These are phyloP conservation scores for Anas bernieri DNA, from an alignment of 2,797 vertebrate species.

Conservation along the genomic window DNA sequence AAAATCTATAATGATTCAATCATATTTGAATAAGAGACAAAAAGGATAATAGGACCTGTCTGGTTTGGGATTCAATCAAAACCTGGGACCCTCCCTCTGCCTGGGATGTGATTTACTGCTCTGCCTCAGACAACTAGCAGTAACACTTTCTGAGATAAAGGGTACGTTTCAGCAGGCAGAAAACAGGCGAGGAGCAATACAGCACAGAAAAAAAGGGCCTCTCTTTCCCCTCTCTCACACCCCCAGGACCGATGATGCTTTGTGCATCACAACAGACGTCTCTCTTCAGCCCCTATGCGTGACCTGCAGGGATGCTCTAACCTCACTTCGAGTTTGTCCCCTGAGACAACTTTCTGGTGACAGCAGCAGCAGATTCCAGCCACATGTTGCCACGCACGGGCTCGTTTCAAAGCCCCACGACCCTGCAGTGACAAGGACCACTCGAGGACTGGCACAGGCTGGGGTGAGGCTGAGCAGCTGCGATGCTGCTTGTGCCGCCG, in stretches of 20 bases:
- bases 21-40: slow-evolving; percentile 43
- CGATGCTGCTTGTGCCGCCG: not conserved
- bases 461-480: accelerated
- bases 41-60: slow-evolving; percentile 52
- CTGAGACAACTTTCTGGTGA: too few species aligned
- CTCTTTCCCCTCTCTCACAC: not conserved
- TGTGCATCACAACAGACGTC: not conserved
- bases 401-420: not conserved
- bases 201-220: not conserved
- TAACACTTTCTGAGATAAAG: not conserved
- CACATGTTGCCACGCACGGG: too few species aligned
- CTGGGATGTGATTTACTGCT: not conserved
- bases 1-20: slow-evolving; percentile 3
- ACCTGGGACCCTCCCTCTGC: not conserved
- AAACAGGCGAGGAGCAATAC: not conserved
- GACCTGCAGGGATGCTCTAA: not conserved
- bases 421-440: not conserved
- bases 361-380: not conserved
- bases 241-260: not conserved
- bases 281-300: not conserved
- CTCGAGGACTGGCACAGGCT: not conserved
- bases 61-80: slow-evolving; percentile 46
- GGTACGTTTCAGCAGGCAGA: not conserved
- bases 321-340: not conserved
- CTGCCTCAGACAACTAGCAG: slow-evolving; percentile 10